Evolutionary conservation across 1,140 invertebrate species (phyloP).

Genomic region (Harpegnathos saltator): DNA sequence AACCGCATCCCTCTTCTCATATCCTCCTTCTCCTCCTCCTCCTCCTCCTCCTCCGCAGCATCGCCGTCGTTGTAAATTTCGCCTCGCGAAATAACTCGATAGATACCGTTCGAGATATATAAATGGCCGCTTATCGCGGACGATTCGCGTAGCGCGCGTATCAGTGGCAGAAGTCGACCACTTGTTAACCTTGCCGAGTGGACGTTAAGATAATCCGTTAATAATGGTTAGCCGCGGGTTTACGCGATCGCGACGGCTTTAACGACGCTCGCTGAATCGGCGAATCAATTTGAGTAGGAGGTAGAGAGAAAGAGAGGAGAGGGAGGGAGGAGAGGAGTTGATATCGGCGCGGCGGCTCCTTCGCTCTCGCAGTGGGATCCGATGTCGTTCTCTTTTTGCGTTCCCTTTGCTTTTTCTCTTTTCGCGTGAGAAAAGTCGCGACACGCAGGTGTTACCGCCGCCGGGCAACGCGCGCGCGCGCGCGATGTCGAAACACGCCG

Average conservation of each 20-base stretch:
- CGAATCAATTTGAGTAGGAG: slow-evolving; percentile 18
- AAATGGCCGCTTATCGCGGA: background rate
- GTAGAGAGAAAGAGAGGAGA: too few relatives aligned
- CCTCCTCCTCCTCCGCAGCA: too few relatives aligned
- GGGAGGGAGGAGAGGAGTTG: too few relatives aligned
- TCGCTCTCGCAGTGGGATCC: too few relatives aligned
- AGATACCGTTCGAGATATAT: background rate
- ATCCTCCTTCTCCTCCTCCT: too few relatives aligned
- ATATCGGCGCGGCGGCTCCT: too few relatives aligned
- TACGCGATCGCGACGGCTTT: background rate
- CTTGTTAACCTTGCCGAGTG: slow-evolving; percentile 10
- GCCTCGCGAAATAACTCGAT: background rate
- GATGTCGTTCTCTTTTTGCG: too few relatives aligned
- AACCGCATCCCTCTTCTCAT: too few relatives aligned
- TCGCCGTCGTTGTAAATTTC: background rate
- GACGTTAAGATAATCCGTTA: slow-evolving; percentile 19
- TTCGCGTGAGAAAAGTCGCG: slow-evolving; percentile 33
- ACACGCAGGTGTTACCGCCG: slow-evolving; percentile 38
- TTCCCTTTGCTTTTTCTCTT: background rate
- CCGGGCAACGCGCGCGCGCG: slow-evolving; percentile 28
- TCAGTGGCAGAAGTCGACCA: background rate
- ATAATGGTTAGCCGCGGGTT: background rate
- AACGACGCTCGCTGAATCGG: background rate
- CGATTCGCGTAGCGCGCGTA: background rate
- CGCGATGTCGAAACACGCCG: slow-evolving; percentile 41